Base-by-base conservation (phyloP, 2,797 vertebrate species). In the Hippopotamyrus pictus region DNA sequence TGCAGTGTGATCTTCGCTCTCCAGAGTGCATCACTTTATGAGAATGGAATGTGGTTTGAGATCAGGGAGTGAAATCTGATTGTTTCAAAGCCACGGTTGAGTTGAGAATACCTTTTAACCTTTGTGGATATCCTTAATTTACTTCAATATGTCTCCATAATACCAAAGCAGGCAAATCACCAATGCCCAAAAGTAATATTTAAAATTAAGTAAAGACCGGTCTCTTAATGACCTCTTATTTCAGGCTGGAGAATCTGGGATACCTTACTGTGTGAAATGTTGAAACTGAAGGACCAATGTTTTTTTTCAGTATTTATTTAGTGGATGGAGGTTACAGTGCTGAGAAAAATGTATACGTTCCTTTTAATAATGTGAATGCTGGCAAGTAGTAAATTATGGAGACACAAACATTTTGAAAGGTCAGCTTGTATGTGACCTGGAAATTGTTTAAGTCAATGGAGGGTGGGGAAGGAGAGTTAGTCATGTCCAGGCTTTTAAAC, bases 41-140 rank as follows among this genome's bases (percentile, higher is more conserved):
- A 51, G 48, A 51, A 85, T 46, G 46, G 59, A 51, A 85, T 85
- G 46, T 50, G 48, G 8, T 51, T 85, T 25, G 44, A 51, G n/a
- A 50, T 7, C 76, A 82, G 9, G 83, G 83, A 50, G 46, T 85
- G 44, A 85, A 29, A 50, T 51, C 46, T 29, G 48, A 85, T 51
- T 50, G 48, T 51, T 51, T 51, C 48, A 51, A 51, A 85, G 83
- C 44, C 25, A 48, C 25, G 3, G 44, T 29, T 85, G 83, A 85
- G 48, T 85, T 85, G 44, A 51, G 46, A 51, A 48, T 51, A 48
- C n/a, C 11, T 85, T 51, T 85, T 85, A 85, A 85, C 83, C 44
- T 85, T 85, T 48, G 44, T 25, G 29, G 83, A 85, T 85, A 85
- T 85, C n/a, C 83, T 85, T 51, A 85, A 51, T 85, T 51, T 50